A percentile compares a stretch with the other conserved stretches of the same genome.
Conservation (phyloP, 2,113 vertebrate genomes). For the Ia io region DNA sequence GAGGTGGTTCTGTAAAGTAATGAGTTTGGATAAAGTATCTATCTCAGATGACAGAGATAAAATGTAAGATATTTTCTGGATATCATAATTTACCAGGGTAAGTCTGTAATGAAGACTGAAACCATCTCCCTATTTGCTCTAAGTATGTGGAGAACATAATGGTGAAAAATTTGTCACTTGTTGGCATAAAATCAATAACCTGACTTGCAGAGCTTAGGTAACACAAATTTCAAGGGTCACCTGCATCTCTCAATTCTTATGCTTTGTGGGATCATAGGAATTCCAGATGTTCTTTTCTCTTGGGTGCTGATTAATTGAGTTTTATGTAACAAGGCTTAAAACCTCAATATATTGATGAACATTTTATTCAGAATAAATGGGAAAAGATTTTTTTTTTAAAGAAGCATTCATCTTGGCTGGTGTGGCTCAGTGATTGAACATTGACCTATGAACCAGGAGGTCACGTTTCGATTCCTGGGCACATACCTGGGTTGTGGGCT, state of each 20-base stretch:
- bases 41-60: neutral
- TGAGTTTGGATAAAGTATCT: neutral
- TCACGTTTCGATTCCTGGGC: too few relatives aligned
- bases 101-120: neutral
- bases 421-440: too few relatives aligned
- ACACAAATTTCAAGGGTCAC: neutral
- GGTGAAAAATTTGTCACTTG: neutral
- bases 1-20: neutral
- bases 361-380: constrained; percentile 3
- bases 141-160: neutral
- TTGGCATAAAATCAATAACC: neutral
- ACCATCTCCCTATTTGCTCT: neutral
- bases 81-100: neutral
- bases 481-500: too few relatives aligned
- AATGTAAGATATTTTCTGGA: neutral
- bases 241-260: neutral
- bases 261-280: neutral
- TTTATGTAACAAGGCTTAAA: neutral
- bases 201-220: neutral
- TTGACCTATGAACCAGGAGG: too few relatives aligned
- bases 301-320: neutral
- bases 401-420: neutral
- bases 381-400: neutral
- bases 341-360: neutral
- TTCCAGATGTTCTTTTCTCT: neutral